Percentiles rank a stretch among this genome's conserved stretches.
These are phyloP conservation scores for Schrankia costaestrigalis DNA, from an alignment of 2,888 invertebrate species.

Conservation along the genomic window DNA sequence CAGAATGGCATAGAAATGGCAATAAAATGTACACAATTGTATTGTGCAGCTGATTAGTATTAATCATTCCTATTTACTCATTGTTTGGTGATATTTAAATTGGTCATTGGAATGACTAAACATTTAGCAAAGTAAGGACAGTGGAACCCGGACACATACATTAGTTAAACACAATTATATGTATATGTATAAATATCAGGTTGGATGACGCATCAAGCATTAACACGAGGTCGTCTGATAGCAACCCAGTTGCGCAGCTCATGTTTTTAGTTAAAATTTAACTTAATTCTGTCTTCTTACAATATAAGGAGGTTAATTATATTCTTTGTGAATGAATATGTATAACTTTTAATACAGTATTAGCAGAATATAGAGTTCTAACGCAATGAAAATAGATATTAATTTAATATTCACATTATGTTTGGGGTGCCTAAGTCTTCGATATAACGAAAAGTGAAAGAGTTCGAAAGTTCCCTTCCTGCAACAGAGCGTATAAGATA, in stretches of 20 bases:
- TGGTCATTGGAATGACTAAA: slow-evolving; percentile 45
- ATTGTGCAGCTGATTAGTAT: too few species aligned
- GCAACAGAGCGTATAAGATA: slow-evolving; percentile 56
- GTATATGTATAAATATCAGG: slow-evolving; percentile 21
- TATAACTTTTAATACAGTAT: too few species aligned
- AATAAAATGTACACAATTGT: too few species aligned
- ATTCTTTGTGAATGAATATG: too few species aligned
- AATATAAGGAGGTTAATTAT: too few species aligned
- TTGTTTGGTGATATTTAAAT: slow-evolving; percentile 31
- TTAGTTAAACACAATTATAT: slow-evolving; percentile 41
- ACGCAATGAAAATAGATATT: too few species aligned
- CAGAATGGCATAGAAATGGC: too few species aligned
- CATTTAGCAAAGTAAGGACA: slow-evolving; percentile 44
- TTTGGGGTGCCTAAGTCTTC: too few species aligned
- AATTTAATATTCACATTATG: too few species aligned
- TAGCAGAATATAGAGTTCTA: too few species aligned
- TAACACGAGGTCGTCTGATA: slow-evolving; percentile 44
- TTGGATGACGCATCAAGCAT: slow-evolving; percentile 46
- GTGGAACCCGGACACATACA: slow-evolving; percentile 52
- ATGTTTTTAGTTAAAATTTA: too few species aligned
- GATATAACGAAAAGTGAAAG: slow-evolving; percentile 58
- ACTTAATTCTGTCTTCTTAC: too few species aligned
- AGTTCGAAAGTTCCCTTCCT: slow-evolving; percentile 65
- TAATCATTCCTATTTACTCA: background rate
- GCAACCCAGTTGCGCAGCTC: slow-evolving; percentile 55